Evolutionary conservation across 2,113 vertebrate species (phyloP), one percentile per base, ranked within the genome.

Genomic region (Oplegnathus fasciatus): DNA sequence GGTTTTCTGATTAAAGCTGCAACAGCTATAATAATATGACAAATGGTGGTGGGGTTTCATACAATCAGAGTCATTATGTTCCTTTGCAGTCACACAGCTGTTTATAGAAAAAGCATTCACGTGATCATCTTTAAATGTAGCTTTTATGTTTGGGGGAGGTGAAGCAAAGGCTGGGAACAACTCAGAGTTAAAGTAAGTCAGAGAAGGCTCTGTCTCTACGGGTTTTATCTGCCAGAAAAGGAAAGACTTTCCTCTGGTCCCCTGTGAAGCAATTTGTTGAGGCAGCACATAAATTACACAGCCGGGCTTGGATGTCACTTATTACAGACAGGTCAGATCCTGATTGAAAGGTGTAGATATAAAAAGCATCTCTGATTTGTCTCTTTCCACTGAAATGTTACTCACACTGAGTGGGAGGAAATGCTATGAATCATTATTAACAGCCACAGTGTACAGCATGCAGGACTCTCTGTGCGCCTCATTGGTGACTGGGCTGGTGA

Each of bases 221-320:
- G 80, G 76, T 78, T 92, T 89, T 40, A 79, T 92, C 42, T 74
- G 37, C 65, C 48, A 69, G 72, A 65, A 84, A 88, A 84, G 37
- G 50, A 85, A 82, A 86, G 65, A 22, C 64, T 81, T 79, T 54
- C 30, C 58, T 81, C n/a, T 28, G 61, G 78, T 95, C 93, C 93
- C 93, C 52, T 54, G 87, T 93, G 92, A 93, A 85, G 90, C 93
- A 95, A 95, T 95, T 95, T 95, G 90, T 91, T 71, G 84, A 89
- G 84, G 85, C 79, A 91, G 84, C 85, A 92, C 92, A 95, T 94
- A 82, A 91, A 95, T 95, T 94, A 93, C 92, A 84, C 79, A 62
- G 85, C 71, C 58, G 64, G 87, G 62, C 82, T 79, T 54, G 44
- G 74, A 74, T 88, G 92, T 93, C 92, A 91, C 83, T 93, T 92